Conservation (phyloP, 2,888 invertebrate genomes). For the Drosophila mimica region DNA sequence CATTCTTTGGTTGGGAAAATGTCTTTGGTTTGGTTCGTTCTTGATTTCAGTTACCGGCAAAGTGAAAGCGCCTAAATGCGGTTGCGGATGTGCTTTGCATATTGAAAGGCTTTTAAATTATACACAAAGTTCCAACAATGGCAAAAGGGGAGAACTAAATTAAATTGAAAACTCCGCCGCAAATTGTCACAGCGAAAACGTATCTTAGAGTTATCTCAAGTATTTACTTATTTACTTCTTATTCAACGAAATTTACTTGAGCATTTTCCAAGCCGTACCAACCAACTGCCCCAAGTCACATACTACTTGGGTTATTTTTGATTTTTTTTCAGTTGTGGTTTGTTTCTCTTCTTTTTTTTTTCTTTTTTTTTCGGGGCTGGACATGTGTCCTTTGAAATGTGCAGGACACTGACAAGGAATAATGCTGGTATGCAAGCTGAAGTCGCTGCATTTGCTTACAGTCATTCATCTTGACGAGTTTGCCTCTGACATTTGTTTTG, state of each 20-base stretch:
- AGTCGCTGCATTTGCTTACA: constrained; percentile 60
- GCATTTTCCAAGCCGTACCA: constrained; percentile 60
- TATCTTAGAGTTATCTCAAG: constrained; percentile 62
- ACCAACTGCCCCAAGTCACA: constrained; percentile 41
- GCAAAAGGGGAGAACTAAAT: constrained; percentile 22
- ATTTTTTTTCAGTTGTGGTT: neutral
- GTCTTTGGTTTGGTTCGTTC: constrained; percentile 38
- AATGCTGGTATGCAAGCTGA: constrained; percentile 67
- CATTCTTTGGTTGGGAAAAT: constrained; percentile 38
- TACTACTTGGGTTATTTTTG: constrained; percentile 21
- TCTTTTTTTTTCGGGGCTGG: constrained; percentile 31
- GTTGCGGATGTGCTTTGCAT: constrained; percentile 73
- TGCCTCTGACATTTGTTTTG: constrained; percentile 64
- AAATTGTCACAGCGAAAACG: constrained; percentile 57
- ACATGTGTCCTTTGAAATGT: constrained; percentile 72
- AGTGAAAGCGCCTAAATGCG: constrained; percentile 58
- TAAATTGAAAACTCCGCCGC: constrained; percentile 43
- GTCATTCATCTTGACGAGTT: constrained; percentile 61
- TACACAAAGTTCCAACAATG: constrained; percentile 24
- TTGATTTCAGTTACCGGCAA: constrained; percentile 42
- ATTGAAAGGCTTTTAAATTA: constrained; percentile 57
- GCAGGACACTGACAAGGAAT: constrained; percentile 73
- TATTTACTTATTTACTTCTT: constrained; percentile 81
- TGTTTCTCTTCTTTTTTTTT: neutral
- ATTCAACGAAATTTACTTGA: constrained; percentile 72